Percentiles rank a stretch among this genome's conserved stretches.
These are phyloP conservation scores for Acanthurus lineatus DNA, from an alignment of 2,797 vertebrate genomes.

Conservation along the genomic window DNA sequence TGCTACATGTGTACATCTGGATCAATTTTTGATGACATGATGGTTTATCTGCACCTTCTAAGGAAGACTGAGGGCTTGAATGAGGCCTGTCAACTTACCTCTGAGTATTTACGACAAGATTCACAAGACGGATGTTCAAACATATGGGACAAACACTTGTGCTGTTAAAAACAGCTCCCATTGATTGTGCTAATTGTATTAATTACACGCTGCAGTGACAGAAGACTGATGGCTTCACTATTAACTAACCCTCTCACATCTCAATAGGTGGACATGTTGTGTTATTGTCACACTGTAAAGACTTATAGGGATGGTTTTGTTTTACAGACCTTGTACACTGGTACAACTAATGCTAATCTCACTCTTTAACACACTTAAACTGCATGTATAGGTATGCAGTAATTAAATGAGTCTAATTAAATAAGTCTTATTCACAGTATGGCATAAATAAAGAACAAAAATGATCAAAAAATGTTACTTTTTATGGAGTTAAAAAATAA, in stretches of 20 bases:
- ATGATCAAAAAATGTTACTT: background rate
- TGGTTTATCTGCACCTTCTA: constrained; percentile 71
- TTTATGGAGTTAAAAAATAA: background rate
- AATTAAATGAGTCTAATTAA: background rate
- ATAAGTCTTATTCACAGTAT: background rate
- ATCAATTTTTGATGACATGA: constrained; percentile 78
- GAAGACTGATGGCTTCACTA: constrained; percentile 36
- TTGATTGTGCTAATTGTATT: constrained; percentile 58
- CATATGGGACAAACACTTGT: constrained; percentile 25
- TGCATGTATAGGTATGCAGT: background rate
- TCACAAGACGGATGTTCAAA: constrained; percentile 40
- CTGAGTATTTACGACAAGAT: constrained; percentile 49
- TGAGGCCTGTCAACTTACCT: constrained; percentile 44
- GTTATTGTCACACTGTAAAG: constrained; percentile 4
- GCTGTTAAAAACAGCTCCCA: constrained; percentile 41
- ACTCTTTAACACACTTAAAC: constrained; percentile 6
- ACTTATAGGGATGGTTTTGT: constrained; percentile 5
- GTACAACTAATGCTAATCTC: background rate
- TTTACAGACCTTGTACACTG: background rate
- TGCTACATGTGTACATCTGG: constrained; percentile 50
- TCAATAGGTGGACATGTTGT: constrained; percentile 11
- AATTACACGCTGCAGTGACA: constrained; percentile 57
- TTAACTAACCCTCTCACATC: constrained; percentile 43
- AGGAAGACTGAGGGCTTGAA: constrained; percentile 57
- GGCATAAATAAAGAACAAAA: too few species aligned